These are phyloP conservation scores for Rhynchomys soricoides DNA, from an alignment of 2,113 vertebrate genomes.

Conservation along the genomic window DNA sequence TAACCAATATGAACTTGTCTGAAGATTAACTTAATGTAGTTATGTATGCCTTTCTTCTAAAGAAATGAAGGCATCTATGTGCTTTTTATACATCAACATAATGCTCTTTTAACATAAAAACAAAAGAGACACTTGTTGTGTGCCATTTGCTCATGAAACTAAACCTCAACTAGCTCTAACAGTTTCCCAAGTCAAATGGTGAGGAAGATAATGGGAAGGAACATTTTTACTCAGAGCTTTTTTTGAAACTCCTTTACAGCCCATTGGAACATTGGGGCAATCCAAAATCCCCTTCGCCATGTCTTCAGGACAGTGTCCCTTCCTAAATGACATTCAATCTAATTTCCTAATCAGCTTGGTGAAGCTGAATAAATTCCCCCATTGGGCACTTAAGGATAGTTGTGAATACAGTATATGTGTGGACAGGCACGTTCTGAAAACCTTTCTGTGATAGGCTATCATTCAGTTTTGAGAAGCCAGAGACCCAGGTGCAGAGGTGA, in stretches of 20 bases:
- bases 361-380: background rate
- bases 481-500: background rate
- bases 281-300: background rate
- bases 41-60: background rate
- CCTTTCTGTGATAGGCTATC: background rate
- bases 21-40: background rate
- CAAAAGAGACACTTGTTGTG: background rate
- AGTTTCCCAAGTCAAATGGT: background rate
- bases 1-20: background rate
- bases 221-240: background rate
- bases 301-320: background rate
- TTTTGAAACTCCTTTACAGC: background rate
- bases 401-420: rapidly evolving
- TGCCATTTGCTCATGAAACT: background rate
- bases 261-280: background rate
- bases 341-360: background rate
- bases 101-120: background rate
- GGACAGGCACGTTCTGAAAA: background rate
- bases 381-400: rapidly evolving
- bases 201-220: background rate
- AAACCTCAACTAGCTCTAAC: background rate
- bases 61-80: background rate
- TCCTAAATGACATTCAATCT: background rate
- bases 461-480: background rate
- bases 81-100: background rate